Percentiles rank a stretch among this genome's conserved stretches.
Conservation (phyloP, 1,140 invertebrate genomes). For the Doryteuthis pealeii region DNA sequence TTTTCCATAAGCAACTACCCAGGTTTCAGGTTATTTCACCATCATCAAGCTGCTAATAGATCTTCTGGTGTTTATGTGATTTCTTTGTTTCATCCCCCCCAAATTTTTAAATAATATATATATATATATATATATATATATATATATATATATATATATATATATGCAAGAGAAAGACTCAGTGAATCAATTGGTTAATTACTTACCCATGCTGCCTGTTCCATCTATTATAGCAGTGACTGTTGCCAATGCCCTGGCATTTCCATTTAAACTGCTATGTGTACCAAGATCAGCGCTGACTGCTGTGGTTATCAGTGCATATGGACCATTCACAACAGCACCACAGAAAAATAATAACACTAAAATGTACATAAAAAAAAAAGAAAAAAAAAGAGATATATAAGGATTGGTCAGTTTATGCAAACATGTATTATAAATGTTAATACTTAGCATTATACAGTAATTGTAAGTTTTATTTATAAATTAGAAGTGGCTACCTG, state of each 20-base stretch:
- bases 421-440: conserved; percentile 63
- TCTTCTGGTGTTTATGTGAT: too few relatives aligned
- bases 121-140: too few relatives aligned
- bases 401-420: conserved; percentile 21
- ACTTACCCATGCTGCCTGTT: conserved; percentile 83
- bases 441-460: conserved; percentile 68
- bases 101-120: too few relatives aligned
- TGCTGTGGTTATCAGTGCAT: conserved; percentile 93
- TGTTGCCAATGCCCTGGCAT: conserved; percentile 87
- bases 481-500: too few relatives aligned
- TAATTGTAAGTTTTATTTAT: conserved; percentile 78
- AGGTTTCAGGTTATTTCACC: too few relatives aligned
- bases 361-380: conserved; percentile 39
- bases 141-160: too few relatives aligned
- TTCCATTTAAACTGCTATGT: conserved; percentile 79
- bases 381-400: background rate
- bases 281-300: conserved; percentile 92
- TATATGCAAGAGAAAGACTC: too few relatives aligned
- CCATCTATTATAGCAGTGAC: conserved; percentile 97
- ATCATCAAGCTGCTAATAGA: too few relatives aligned
- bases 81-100: too few relatives aligned
- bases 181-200: too few relatives aligned
- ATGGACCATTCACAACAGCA: conserved; percentile 89
- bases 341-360: conserved; percentile 77
- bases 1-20: too few relatives aligned